phyloP scores from a whole-genome alignment of 2,113 vertebrate species.

The Asarcornis scutulata region DNA sequence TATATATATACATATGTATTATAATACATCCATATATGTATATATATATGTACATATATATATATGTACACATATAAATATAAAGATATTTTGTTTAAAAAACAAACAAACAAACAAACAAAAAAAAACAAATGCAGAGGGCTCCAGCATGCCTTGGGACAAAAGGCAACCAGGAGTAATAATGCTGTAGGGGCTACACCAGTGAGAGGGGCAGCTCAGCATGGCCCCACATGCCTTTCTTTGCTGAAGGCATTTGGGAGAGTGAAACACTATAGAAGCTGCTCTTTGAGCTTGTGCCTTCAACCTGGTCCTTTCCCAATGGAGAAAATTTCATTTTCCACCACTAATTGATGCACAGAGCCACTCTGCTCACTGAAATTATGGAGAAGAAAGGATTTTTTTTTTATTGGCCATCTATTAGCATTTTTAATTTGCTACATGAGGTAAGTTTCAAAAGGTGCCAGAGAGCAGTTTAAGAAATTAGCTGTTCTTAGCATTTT shows the following conservation, averaged over 20 bases:
- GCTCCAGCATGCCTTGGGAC: neutral
- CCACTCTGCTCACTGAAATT: slow-evolving; percentile 55
- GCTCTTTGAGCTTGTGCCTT: neutral
- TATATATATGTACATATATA: too few relatives aligned
- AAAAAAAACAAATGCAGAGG: too few relatives aligned
- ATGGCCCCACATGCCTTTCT: neutral
- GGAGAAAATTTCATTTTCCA: slow-evolving; percentile 38
- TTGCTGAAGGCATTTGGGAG: neutral
- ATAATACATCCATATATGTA: too few relatives aligned
- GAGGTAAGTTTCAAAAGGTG: slow-evolving; percentile 71
- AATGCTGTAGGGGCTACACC: neutral
- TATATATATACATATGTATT: too few relatives aligned
- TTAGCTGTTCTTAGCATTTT: slow-evolving; percentile 67
- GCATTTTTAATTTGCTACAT: slow-evolving; percentile 73
- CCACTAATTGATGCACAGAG: slow-evolving; percentile 38
- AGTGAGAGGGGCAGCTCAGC: neutral
- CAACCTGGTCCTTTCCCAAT: neutral
- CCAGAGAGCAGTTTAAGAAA: slow-evolving; percentile 68
- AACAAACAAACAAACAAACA: too few relatives aligned
- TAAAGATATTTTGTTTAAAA: too few relatives aligned
- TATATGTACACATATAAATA: too few relatives aligned
- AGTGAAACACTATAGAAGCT: neutral
- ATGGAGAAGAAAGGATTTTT: slow-evolving; percentile 29
- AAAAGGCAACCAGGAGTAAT: neutral
- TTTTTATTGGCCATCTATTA: slow-evolving; percentile 64